phyloP scores from a whole-genome alignment of 2,113 vertebrate genomes.

The Apodemus sylvaticus region DNA sequence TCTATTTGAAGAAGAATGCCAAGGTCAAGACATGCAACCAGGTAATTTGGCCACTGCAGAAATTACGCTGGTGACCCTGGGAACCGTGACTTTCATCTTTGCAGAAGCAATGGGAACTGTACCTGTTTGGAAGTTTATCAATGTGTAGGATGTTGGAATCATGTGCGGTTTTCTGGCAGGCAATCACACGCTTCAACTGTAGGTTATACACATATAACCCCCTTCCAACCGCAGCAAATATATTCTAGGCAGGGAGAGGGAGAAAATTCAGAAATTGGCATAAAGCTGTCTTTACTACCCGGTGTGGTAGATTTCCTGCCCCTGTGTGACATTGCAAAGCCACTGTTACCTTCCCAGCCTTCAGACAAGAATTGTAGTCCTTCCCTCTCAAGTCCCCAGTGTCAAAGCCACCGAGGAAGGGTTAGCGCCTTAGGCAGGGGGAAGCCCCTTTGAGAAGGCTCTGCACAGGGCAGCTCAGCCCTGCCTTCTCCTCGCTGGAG shows the following conservation, averaged over 20 bases:
- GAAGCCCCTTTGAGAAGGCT: not conserved
- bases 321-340: slow-evolving; percentile 31
- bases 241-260: slow-evolving; percentile 81
- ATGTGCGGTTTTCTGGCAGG: slow-evolving; percentile 94
- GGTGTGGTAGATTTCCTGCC: slow-evolving; percentile 67
- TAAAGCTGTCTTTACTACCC: slow-evolving; percentile 58
- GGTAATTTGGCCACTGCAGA: slow-evolving; percentile 15
- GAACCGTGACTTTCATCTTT: slow-evolving; percentile 4
- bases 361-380: slow-evolving; percentile 30
- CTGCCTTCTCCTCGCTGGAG: not conserved
- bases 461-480: not conserved
- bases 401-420: slow-evolving; percentile 37
- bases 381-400: slow-evolving; percentile 30
- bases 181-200: slow-evolving; percentile 90
- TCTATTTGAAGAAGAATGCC: slow-evolving; percentile 29
- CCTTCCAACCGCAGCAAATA: slow-evolving; percentile 95
- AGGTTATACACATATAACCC: slow-evolving; percentile 95
- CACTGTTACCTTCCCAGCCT: slow-evolving; percentile 24
- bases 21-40: slow-evolving; percentile 50
- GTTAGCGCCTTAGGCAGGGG: rapidly evolving
- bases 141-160: slow-evolving; percentile 94
- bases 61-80: not conserved
- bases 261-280: slow-evolving; percentile 71
- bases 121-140: slow-evolving; percentile 88
- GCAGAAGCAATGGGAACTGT: slow-evolving; percentile 35